Percentiles rank a stretch among this genome's conserved stretches.
phyloP scores from a whole-genome alignment of 2,888 invertebrate species.

The Apocheima hispidaria region DNA sequence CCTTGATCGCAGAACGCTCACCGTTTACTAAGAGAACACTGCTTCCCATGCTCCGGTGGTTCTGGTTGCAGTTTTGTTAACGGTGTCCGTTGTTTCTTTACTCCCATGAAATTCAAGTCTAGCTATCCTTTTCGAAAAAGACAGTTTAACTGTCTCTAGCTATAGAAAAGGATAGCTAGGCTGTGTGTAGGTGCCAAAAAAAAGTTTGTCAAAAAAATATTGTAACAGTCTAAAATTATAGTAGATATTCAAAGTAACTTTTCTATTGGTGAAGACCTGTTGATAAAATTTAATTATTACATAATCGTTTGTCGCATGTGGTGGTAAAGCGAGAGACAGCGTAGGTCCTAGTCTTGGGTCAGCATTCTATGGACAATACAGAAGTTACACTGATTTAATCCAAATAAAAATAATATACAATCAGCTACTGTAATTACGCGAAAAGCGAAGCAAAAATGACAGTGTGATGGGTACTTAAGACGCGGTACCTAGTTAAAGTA shows the following conservation, averaged over 20 bases:
- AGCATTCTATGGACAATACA: constrained; percentile 76
- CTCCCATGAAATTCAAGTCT: too few relatives aligned
- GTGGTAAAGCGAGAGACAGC: constrained; percentile 68
- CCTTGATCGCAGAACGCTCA: too few relatives aligned
- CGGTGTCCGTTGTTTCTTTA: too few relatives aligned
- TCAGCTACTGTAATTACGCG: not conserved
- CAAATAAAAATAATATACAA: constrained; percentile 13
- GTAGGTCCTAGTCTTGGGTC: constrained; percentile 66
- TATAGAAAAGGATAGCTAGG: too few relatives aligned
- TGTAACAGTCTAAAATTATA: constrained; percentile 2
- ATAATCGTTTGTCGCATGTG: constrained; percentile 67
- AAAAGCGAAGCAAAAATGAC: not conserved
- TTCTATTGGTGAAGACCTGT: constrained; percentile 40
- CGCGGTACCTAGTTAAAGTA: too few relatives aligned
- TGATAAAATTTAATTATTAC: constrained; percentile 59
- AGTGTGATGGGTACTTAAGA: not conserved
- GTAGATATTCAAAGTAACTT: not conserved
- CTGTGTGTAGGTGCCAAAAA: too few relatives aligned
- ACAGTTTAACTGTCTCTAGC: too few relatives aligned
- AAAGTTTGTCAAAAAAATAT: too few relatives aligned
- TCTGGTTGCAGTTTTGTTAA: too few relatives aligned
- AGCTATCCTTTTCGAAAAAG: too few relatives aligned
- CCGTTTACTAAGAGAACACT: too few relatives aligned
- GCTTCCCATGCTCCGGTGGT: too few relatives aligned
- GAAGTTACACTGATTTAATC: constrained; percentile 53